Evolutionary conservation across 2,888 invertebrate species (phyloP).

Genomic region (Eristalis intricaria): DNA sequence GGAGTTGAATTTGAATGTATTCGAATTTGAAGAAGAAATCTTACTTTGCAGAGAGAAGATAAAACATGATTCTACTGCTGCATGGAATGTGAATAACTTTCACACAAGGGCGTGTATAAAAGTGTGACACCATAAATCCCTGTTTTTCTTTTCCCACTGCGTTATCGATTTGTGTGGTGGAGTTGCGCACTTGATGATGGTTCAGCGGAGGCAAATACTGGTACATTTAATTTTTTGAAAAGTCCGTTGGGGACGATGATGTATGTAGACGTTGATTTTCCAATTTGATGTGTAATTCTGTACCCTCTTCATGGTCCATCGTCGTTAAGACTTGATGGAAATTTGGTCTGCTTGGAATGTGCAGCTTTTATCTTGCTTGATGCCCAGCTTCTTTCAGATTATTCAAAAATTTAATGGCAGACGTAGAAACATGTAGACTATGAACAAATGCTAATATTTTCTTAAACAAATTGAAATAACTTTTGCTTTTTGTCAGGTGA

Average conservation of each 20-base stretch:
- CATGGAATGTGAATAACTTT: background rate
- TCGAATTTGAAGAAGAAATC: background rate
- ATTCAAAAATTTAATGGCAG: too few species aligned
- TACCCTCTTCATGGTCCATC: too few species aligned
- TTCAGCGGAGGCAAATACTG: background rate
- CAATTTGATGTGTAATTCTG: too few species aligned
- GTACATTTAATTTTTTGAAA: background rate
- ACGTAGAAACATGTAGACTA: background rate
- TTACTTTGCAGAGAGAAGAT: background rate
- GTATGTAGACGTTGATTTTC: too few species aligned
- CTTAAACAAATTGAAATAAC: background rate
- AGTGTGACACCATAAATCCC: background rate
- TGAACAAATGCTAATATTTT: background rate
- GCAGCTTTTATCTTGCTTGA: too few species aligned
- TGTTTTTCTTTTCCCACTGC: background rate
- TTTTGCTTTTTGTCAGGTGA: constrained; percentile 40
- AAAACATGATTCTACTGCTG: background rate
- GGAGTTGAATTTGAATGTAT: background rate
- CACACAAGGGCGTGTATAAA: background rate
- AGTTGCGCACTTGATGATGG: background rate
- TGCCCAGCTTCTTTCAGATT: too few species aligned
- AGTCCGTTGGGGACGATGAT: background rate
- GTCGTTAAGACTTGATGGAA: too few species aligned
- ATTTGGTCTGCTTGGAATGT: too few species aligned
- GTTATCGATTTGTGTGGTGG: background rate